These are phyloP conservation scores for Actinia tenebrosa DNA, from an alignment of 64 coral and sea anemone species.

Conservation along the genomic window DNA sequence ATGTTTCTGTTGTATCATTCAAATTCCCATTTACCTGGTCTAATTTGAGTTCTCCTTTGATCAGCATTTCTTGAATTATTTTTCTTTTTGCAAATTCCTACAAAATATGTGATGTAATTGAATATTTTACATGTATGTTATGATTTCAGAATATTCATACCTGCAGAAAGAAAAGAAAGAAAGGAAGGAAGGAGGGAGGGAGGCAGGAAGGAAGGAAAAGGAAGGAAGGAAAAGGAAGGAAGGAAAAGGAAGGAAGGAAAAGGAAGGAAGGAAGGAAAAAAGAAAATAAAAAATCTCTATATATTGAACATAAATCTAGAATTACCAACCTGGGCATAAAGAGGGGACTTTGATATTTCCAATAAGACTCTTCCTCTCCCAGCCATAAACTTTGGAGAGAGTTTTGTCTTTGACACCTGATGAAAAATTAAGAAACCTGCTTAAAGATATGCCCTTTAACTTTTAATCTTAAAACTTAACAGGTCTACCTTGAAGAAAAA, in stretches of 20 bases:
- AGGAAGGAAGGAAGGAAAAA: no score
- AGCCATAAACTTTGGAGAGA: conserved; percentile 30
- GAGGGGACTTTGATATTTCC: conserved; percentile 17
- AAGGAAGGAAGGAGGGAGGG: no score
- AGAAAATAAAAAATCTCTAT: no score
- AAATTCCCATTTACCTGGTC: background rate
- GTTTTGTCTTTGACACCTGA: conserved; percentile 25
- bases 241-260: background rate
- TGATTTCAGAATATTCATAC: background rate
- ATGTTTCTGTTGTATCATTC: background rate
- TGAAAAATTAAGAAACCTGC: no score
- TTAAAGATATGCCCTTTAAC: no score
- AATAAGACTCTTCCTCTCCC: conserved; percentile 49
- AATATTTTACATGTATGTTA: no score
- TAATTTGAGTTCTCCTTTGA: conserved; percentile 45
- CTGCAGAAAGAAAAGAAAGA: background rate
- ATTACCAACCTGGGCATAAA: conserved; percentile 35
- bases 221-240: background rate
- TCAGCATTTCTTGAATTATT: conserved; percentile 57
- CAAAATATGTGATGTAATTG: background rate
- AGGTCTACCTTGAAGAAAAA: no score
- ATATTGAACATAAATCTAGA: no score
- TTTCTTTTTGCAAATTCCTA: conserved; percentile 76
- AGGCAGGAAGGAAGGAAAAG: no score
- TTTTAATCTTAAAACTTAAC: no score